Percentiles rank a stretch among this genome's conserved stretches.
These are phyloP conservation scores for Zosterops japonicus DNA, from an alignment of 2,113 vertebrate species.

Conservation along the genomic window DNA sequence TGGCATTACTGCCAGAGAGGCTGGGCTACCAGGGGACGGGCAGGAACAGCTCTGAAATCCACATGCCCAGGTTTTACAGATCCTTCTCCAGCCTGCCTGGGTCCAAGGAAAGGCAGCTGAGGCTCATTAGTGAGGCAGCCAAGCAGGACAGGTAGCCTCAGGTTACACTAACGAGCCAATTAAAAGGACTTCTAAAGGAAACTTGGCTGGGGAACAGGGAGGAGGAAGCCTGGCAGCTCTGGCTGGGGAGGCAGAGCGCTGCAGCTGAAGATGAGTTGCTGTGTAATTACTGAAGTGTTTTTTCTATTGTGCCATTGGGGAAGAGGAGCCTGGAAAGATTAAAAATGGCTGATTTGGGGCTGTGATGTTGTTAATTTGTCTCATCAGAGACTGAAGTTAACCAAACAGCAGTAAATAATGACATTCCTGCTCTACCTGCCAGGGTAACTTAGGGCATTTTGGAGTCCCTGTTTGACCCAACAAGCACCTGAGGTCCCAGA, in stretches of 20 bases:
- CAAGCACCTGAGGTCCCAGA: too few relatives aligned
- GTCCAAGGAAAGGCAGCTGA: slow-evolving; percentile 26
- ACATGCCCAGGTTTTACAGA: background rate
- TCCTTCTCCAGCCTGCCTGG: background rate
- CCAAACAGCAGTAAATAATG: background rate
- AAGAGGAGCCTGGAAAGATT: background rate
- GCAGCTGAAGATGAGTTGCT: background rate
- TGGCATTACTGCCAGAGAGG: background rate
- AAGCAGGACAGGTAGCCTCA: slow-evolving; percentile 59
- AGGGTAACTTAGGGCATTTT: background rate
- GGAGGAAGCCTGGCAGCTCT: background rate
- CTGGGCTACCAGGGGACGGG: background rate
- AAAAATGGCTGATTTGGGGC: background rate
- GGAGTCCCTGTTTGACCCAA: background rate
- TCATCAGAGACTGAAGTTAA: background rate
- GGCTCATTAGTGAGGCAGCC: slow-evolving; percentile 35
- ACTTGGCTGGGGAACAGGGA: background rate
- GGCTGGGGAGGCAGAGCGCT: background rate
- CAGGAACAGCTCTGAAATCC: background rate
- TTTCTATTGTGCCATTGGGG: background rate
- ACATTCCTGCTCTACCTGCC: background rate
- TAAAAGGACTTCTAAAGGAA: slow-evolving; percentile 27
- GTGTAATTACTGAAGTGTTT: background rate
- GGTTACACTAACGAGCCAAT: slow-evolving; percentile 49
- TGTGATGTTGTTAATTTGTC: background rate